These are phyloP conservation scores for Varanus salvator DNA, from an alignment of 2,113 vertebrate species.

Conservation along the genomic window DNA sequence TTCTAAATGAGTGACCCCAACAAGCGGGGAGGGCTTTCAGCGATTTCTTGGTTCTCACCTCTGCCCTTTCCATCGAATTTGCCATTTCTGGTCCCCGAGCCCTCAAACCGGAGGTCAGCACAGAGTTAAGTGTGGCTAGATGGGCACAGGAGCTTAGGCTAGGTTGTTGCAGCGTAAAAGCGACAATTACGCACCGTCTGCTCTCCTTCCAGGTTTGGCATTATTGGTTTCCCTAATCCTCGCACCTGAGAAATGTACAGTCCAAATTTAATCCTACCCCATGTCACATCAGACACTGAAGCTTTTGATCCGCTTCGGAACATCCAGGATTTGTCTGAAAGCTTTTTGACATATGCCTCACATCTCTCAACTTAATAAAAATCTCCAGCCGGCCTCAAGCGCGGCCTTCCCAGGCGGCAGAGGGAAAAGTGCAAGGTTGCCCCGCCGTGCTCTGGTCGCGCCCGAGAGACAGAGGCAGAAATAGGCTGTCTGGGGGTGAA, in stretches of 20 bases:
- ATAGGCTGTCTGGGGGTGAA: background rate
- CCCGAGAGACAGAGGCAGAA: slow-evolving; percentile 9
- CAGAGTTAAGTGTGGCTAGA: too few relatives aligned
- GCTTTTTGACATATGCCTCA: slow-evolving; percentile 19
- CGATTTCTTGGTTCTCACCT: background rate
- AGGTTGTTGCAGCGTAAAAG: background rate
- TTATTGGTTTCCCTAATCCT: background rate
- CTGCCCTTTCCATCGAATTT: background rate
- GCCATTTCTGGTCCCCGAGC: background rate
- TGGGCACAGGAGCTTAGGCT: too few relatives aligned
- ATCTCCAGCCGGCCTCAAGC: slow-evolving; percentile 50
- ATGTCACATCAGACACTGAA: background rate
- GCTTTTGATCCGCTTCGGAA: slow-evolving; percentile 52
- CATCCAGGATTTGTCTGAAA: slow-evolving; percentile 53
- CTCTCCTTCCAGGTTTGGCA: background rate
- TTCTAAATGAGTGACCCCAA: background rate
- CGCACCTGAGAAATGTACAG: background rate
- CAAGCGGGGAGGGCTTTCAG: background rate
- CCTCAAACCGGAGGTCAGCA: too few relatives aligned
- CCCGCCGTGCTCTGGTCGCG: background rate
- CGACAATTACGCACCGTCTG: background rate
- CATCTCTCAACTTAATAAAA: slow-evolving; percentile 50
- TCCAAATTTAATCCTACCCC: slow-evolving; percentile 22
- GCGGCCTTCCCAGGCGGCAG: slow-evolving; percentile 64
- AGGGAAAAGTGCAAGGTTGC: slow-evolving; percentile 39